Evolutionary conservation across 2,797 vertebrate species (phyloP).

Genomic region (Macropus fuliginosus): DNA sequence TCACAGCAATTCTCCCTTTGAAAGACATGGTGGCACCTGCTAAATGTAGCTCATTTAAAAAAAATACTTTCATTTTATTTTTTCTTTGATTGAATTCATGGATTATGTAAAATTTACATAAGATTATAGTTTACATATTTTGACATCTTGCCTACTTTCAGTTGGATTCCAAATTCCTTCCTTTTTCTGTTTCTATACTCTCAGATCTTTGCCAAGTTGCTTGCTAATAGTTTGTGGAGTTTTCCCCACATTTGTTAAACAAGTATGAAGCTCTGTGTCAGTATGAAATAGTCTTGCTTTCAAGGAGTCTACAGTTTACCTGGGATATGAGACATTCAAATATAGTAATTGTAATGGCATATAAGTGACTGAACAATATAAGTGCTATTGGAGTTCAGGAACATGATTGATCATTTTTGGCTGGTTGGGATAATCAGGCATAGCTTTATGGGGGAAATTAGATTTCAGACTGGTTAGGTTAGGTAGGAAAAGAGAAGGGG

Average conservation of each 20-base stretch:
- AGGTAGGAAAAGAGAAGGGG: not conserved
- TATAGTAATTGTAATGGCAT: not conserved
- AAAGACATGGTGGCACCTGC: not conserved
- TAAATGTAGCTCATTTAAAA: constrained; percentile 17
- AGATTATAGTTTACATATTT: constrained; percentile 29
- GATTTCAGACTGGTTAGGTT: not conserved
- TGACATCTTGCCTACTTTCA: not conserved
- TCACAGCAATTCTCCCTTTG: not conserved
- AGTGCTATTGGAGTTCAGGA: not conserved
- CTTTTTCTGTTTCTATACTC: not conserved
- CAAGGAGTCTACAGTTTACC: not conserved
- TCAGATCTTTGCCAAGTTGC: constrained; percentile 18
- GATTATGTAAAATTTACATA: constrained; percentile 46
- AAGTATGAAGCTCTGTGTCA: not conserved
- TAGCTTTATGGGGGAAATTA: not conserved
- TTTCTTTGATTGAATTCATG: not conserved
- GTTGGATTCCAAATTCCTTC: not conserved
- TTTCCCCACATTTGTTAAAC: constrained; percentile 16
- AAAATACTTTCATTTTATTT: not conserved
- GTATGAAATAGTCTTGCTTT: constrained; percentile 1
- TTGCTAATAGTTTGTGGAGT: constrained; percentile 1
- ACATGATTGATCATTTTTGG: not conserved
- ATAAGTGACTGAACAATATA: not conserved
- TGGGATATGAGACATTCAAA: constrained; percentile 4
- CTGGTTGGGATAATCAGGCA: not conserved